Percentiles rank a stretch among this genome's conserved stretches.
Evolutionary conservation across 2,888 invertebrate species (phyloP).

Genomic region (Cheilosia soror): DNA sequence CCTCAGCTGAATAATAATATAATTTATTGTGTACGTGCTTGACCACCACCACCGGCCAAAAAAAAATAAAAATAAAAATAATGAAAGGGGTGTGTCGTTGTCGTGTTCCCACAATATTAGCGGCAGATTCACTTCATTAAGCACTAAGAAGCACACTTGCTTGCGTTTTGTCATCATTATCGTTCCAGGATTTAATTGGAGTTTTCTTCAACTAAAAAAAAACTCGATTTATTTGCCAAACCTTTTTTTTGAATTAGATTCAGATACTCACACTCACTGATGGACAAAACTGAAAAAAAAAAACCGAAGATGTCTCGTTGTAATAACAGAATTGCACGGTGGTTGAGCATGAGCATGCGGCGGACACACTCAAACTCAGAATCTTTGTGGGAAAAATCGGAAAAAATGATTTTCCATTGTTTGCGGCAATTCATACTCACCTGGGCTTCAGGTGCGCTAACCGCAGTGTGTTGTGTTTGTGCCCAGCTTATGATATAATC

Average conservation of each 20-base stretch:
- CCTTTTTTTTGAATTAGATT: slow-evolving; percentile 33
- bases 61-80: slow-evolving; percentile 9
- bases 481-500: slow-evolving; percentile 49
- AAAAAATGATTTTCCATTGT: slow-evolving; percentile 59
- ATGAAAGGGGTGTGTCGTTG: slow-evolving; percentile 50
- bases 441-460: slow-evolving; percentile 36
- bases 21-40: slow-evolving; percentile 61
- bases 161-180: slow-evolving; percentile 46
- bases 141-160: slow-evolving; percentile 56
- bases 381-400: slow-evolving; percentile 67
- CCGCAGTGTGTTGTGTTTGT: slow-evolving; percentile 39
- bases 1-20: slow-evolving; percentile 65
- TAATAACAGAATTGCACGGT: slow-evolving; percentile 61
- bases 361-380: slow-evolving; percentile 3
- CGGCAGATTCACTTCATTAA: slow-evolving; percentile 73
- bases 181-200: slow-evolving; percentile 65
- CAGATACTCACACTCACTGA: too few relatives aligned
- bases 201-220: slow-evolving; percentile 60
- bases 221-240: slow-evolving; percentile 68
- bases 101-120: slow-evolving; percentile 67
- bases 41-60: slow-evolving; percentile 4
- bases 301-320: slow-evolving; percentile 44
- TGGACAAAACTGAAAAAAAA: not conserved
- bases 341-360: slow-evolving; percentile 67
- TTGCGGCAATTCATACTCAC: slow-evolving; percentile 12